Evolutionary conservation across 2,113 vertebrate species (phyloP).

Genomic region (Bubo bubo): DNA sequence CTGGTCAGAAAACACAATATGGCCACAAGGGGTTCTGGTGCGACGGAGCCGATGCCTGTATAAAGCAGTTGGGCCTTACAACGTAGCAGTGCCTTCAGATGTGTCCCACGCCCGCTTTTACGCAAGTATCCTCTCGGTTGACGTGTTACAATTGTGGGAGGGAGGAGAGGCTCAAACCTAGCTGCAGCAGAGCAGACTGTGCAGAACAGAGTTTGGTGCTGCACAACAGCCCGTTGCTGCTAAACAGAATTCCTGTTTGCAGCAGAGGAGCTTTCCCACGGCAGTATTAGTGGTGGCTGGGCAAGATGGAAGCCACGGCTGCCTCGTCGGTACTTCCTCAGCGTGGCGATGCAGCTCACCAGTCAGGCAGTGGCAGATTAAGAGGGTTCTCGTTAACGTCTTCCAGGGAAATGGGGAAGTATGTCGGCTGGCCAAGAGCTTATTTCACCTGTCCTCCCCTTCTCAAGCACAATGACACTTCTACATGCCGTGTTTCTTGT

Average conservation of each 20-base stretch:
- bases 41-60: slow-evolving; percentile 94
- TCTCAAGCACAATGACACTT: not conserved
- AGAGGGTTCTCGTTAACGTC: not conserved
- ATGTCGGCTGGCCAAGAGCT: not conserved
- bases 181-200: not conserved
- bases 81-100: slow-evolving; percentile 96
- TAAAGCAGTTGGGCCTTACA: slow-evolving; percentile 93
- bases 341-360: accelerated
- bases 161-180: not conserved
- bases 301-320: not conserved
- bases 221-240: not conserved
- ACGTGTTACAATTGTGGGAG: not conserved
- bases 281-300: not conserved
- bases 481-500: accelerated
- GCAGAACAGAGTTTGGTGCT: not conserved
- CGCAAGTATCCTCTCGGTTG: slow-evolving; percentile 81
- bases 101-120: slow-evolving; percentile 97
- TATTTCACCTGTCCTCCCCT: not conserved
- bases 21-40: slow-evolving; percentile 97
- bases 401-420: not conserved
- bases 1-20: slow-evolving; percentile 96
- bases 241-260: not conserved
- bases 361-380: not conserved
- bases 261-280: not conserved
- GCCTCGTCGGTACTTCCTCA: not conserved